Conservation (phyloP, 2,113 vertebrate species). For the Otis tarda region DNA sequence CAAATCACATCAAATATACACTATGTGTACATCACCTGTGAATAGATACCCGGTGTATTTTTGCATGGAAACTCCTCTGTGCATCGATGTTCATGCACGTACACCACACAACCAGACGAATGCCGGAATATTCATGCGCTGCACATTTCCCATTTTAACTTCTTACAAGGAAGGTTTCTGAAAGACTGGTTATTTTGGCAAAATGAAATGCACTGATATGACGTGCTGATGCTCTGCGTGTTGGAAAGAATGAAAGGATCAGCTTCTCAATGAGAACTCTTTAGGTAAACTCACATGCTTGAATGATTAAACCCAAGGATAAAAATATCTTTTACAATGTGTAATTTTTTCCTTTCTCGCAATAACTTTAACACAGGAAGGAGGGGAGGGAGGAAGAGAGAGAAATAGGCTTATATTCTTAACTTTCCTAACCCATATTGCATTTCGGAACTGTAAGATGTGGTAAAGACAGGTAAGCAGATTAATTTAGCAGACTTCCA, state of each 20-base stretch:
- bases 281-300: neutral
- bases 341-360: neutral
- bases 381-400: neutral
- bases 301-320: slow-evolving; percentile 6
- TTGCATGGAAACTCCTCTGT: neutral
- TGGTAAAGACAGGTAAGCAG: slow-evolving; percentile 65
- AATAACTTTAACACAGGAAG: slow-evolving; percentile 6
- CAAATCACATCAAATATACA: neutral
- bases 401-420: slow-evolving; percentile 57
- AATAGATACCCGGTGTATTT: neutral
- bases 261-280: neutral
- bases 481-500: slow-evolving; percentile 62
- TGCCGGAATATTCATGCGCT: neutral
- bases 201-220: neutral
- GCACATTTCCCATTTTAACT: neutral
- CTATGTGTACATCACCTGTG: fast-evolving
- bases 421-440: slow-evolving; percentile 49
- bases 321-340: slow-evolving; percentile 45
- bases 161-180: neutral
- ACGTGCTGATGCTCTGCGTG: neutral
- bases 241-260: neutral
- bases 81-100: neutral
- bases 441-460: slow-evolving; percentile 56
- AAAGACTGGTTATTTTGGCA: neutral
- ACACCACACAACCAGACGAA: neutral